phyloP scores from a whole-genome alignment of 2,888 invertebrate genomes.

The Belgica antarctica region DNA sequence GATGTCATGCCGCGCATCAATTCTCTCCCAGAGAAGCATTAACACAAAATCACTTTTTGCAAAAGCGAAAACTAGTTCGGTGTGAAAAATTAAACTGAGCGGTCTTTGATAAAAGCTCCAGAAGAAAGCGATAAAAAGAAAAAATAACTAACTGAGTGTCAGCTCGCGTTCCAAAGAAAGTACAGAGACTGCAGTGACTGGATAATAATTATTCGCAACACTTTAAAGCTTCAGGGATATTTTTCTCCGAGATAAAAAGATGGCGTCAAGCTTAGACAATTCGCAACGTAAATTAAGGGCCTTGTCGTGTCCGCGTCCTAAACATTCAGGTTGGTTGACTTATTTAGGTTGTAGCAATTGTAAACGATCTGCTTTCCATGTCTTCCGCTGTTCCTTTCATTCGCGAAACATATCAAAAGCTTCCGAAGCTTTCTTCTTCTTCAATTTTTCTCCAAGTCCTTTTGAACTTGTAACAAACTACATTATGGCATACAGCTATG shows the following conservation, averaged over 20 bases:
- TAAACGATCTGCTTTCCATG: background rate
- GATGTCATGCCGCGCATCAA: background rate
- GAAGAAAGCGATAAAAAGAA: background rate
- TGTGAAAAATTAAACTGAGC: constrained; percentile 42
- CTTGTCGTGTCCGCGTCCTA: constrained; percentile 29
- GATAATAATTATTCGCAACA: too few species aligned
- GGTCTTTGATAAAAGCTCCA: background rate
- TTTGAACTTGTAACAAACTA: background rate
- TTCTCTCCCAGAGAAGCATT: constrained; percentile 28
- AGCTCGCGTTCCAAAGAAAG: too few species aligned
- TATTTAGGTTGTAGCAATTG: too few species aligned
- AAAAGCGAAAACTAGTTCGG: constrained; percentile 41
- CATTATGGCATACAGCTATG: background rate
- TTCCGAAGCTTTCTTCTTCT: background rate
- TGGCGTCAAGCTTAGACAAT: constrained; percentile 35
- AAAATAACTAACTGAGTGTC: too few species aligned
- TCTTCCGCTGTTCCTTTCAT: too few species aligned
- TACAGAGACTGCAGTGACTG: too few species aligned
- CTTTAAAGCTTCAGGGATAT: too few species aligned
- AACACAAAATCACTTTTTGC: constrained; percentile 37
- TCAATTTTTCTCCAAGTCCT: too few species aligned
- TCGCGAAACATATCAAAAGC: too few species aligned
- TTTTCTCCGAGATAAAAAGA: constrained; percentile 28
- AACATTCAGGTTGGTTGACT: constrained; percentile 39
- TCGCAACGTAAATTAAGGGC: constrained; percentile 23